A percentile compares a stretch with the other conserved stretches of the same genome.
These are phyloP conservation scores for Chrysomela aeneicollis DNA, from an alignment of 2,888 invertebrate species.

Conservation along the genomic window DNA sequence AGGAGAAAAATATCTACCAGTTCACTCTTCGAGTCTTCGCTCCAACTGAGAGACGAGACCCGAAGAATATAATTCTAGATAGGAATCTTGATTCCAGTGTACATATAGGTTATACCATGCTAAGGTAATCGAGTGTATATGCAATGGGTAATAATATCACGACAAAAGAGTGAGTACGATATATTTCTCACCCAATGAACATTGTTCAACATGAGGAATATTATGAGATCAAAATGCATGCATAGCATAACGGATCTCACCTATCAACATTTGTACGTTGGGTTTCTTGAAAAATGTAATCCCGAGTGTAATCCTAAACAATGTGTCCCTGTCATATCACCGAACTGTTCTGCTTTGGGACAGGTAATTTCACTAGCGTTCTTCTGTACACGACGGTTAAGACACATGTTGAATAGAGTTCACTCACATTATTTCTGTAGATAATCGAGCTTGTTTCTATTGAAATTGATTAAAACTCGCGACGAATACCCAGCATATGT, in stretches of 20 bases:
- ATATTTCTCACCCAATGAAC: no score
- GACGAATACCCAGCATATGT: constrained; percentile 36
- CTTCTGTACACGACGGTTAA: constrained; percentile 14
- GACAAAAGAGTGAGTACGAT: no score
- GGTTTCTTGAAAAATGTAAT: constrained; percentile 38
- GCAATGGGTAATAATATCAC: no score
- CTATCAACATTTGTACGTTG: constrained; percentile 44
- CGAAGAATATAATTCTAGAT: no score
- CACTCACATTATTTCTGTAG: constrained; percentile 10
- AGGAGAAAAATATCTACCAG: constrained; percentile 9
- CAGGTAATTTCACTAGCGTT: constrained; percentile 6
- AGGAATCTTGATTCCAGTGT: no score
- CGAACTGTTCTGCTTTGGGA: constrained; percentile 16
- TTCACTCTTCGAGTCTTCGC: no score
- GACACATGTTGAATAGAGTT: constrained; percentile 22
- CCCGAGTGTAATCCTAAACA: constrained; percentile 37
- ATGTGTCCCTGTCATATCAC: constrained; percentile 32
- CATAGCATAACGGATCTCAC: constrained; percentile 38
- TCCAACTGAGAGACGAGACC: no score
- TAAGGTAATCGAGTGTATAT: no score
- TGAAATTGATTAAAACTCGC: constrained; percentile 32
- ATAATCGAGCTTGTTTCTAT: constrained; percentile 21
- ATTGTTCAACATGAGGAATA: no score
- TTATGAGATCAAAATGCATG: constrained; percentile 8
- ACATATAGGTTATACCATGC: no score